phyloP scores from a whole-genome alignment of 2,113 vertebrate genomes.

The Dunckerocampus dactyliophorus region DNA sequence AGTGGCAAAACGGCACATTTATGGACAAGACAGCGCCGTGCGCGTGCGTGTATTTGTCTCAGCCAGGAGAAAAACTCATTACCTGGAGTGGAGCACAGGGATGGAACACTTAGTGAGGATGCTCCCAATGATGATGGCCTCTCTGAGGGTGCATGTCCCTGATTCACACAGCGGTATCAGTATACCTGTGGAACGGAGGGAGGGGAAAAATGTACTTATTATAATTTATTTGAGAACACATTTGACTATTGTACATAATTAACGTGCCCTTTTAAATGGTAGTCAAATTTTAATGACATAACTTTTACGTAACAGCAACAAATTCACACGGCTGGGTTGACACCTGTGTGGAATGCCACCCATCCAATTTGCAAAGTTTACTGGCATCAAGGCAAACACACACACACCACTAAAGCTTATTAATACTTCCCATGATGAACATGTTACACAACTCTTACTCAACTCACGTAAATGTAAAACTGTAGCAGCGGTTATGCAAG shows the following conservation, averaged over 20 bases:
- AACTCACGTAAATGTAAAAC: too few species aligned
- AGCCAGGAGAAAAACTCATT: constrained; percentile 23
- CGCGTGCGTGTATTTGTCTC: background rate
- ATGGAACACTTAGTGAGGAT: constrained; percentile 94
- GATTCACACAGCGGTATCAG: constrained; percentile 95
- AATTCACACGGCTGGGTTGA: background rate
- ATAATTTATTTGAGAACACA: background rate
- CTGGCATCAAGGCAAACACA: background rate
- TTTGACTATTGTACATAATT: background rate
- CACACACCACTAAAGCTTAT: background rate
- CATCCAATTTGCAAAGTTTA: background rate
- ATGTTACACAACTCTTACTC: background rate
- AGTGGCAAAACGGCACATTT: too few species aligned
- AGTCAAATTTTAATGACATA: background rate
- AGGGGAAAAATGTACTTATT: background rate
- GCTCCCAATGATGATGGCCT: constrained; percentile 94
- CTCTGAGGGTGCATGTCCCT: constrained; percentile 90
- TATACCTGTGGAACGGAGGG: constrained; percentile 74
- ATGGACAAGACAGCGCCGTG: too few species aligned
- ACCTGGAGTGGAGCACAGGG: constrained; percentile 96
- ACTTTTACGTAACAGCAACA: background rate
- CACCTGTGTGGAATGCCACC: too few species aligned
- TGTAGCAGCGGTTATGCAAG: too few species aligned
- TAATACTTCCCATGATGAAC: background rate
- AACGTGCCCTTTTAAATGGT: background rate